These are phyloP conservation scores for Horisme vitalbata DNA, from an alignment of 2,888 invertebrate species.

Conservation along the genomic window DNA sequence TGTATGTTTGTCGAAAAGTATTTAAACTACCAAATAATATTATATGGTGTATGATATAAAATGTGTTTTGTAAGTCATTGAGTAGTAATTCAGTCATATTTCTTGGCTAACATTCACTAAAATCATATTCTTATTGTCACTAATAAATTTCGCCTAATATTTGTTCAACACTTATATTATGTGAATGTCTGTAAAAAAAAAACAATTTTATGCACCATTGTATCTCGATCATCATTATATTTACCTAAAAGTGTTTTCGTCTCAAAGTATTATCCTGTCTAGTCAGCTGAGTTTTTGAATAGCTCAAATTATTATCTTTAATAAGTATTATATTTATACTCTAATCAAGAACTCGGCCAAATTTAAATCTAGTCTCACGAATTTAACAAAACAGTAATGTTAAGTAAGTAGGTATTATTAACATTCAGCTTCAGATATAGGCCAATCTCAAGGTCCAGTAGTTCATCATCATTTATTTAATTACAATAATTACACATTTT, in stretches of 20 bases:
- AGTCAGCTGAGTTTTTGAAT: slow-evolving; percentile 25
- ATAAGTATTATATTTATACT: slow-evolving; percentile 1
- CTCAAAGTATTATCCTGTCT: slow-evolving; percentile 2
- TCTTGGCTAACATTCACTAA: not conserved
- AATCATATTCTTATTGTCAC: too few species aligned
- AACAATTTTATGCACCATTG: not conserved
- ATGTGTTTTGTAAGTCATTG: too few species aligned
- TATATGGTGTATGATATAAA: slow-evolving; percentile 10
- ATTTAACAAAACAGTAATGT: slow-evolving; percentile 30
- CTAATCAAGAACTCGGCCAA: slow-evolving; percentile 22
- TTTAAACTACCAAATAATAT: slow-evolving; percentile 4
- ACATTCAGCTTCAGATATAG: slow-evolving; percentile 49
- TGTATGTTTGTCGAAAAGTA: slow-evolving; percentile 7
- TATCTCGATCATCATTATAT: not conserved
- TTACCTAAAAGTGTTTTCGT: too few species aligned
- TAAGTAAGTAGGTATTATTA: slow-evolving; percentile 19
- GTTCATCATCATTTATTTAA: slow-evolving; percentile 22
- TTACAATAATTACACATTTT: slow-evolving; percentile 8
- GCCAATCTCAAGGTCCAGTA: slow-evolving; percentile 39
- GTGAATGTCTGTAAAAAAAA: not conserved
- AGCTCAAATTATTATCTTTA: slow-evolving; percentile 11
- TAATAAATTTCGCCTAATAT: not conserved
- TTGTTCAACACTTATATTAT: not conserved
- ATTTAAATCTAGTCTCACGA: slow-evolving; percentile 31
- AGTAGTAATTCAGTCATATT: too few species aligned